Evolutionary conservation across 2,797 vertebrate species (phyloP), one percentile per base, ranked within the genome.

Genomic region (Sebastes oblongus): DNA sequence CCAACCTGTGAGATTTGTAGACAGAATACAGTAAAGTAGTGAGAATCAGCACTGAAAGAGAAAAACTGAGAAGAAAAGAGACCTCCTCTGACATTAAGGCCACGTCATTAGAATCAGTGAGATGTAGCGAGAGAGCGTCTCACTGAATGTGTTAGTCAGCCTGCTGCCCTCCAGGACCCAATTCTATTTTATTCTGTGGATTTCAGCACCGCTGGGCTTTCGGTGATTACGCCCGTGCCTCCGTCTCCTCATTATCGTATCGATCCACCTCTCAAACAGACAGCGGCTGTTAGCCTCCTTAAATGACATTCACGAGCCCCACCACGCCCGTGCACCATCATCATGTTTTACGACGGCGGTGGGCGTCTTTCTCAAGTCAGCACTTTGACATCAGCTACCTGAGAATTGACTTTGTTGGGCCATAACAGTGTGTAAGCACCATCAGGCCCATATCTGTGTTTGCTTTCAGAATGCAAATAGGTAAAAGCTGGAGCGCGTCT

Each of bases 231-330:
- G 61, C 30, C 72, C 39, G 66, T 79, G 89, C 80, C 81, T 83
- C 79, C 1, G 24, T 89, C 86, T 93, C 65, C 86, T 92, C 83
- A 87, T 93, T 86, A 87, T 77, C 3, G 36, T 67, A 94, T 94
- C 52, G 92, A 94, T 93, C 86, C n/a, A 55, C 78, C 75, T 88
- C 75, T 88, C 85, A 81, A 75, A 80, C 74, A 85, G 91, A 87
- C 88, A 84, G 86, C 72, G 4, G 55, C 81, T 78, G 85, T 86
- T 82, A 83, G 85, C 67, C 58, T 77, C 69, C 70, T 80, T 80
- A 80, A 82, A 85, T 88, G 86, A 86, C 84, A 85, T 86, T 89
- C 82, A 84, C 70, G 8, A 84, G 67, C 65, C 52, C 77, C 70
- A 60, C 77, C 72, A 67, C 25, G 6, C 70, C 73, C 25, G 2